These are phyloP conservation scores for Lordiphosa mommai DNA, from an alignment of 1,140 invertebrate genomes.

Conservation along the genomic window DNA sequence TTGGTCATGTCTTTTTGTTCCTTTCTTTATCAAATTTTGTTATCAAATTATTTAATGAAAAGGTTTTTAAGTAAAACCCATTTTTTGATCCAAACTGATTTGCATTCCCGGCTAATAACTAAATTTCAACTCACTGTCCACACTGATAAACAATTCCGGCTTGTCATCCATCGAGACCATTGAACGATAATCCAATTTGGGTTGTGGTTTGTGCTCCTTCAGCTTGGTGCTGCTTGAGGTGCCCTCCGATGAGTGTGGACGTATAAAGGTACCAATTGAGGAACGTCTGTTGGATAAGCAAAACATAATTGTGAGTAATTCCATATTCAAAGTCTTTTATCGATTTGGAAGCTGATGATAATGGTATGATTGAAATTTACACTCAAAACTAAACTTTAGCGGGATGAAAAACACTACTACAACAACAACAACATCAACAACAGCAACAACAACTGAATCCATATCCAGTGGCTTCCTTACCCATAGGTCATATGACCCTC, in stretches of 20 bases:
- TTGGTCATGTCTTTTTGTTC: too few species aligned
- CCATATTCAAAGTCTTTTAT: not conserved
- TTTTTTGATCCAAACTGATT: too few species aligned
- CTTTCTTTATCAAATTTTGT: too few species aligned
- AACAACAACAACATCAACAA: constrained; percentile 30
- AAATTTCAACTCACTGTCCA: constrained; percentile 98
- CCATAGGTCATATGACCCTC: constrained; percentile 79
- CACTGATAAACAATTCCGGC: constrained; percentile 95
- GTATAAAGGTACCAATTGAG: constrained; percentile 79
- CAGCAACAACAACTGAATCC: constrained; percentile 25
- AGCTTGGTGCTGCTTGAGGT: constrained; percentile 83
- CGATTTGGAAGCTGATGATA: not conserved
- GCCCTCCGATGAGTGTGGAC: constrained; percentile 86
- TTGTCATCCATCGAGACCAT: constrained; percentile 97
- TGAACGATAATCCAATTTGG: constrained; percentile 92
- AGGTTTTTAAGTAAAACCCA: too few species aligned
- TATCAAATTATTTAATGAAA: too few species aligned
- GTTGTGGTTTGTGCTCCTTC: constrained; percentile 81
- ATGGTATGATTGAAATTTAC: constrained; percentile 26
- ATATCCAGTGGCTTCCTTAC: constrained; percentile 64
- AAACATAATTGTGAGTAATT: not conserved
- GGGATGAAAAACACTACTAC: constrained; percentile 22
- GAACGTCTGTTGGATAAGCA: constrained; percentile 63
- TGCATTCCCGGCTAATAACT: too few species aligned
- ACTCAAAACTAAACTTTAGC: constrained; percentile 16